These are phyloP conservation scores for Acrocephalus arundinaceus DNA, from an alignment of 2,113 vertebrate species.

Conservation along the genomic window DNA sequence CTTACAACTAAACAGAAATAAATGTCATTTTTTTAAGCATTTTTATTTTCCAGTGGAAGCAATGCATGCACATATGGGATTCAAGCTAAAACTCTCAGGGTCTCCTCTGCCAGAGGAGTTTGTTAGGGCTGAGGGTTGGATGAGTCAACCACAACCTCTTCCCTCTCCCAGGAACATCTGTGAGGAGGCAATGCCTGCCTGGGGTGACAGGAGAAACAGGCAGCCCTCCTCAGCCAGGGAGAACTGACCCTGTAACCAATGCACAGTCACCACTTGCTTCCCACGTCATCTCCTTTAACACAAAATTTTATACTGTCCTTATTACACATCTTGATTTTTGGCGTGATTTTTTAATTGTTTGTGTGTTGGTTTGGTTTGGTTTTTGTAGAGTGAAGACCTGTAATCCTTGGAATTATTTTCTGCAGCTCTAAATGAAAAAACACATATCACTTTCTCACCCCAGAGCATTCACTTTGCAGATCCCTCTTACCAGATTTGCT, in stretches of 20 bases:
- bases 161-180: background rate
- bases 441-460: background rate
- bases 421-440: background rate
- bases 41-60: background rate
- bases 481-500: background rate
- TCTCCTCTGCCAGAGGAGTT: background rate
- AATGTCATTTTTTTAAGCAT: background rate
- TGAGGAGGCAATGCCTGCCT: background rate
- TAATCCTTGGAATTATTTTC: background rate
- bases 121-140: background rate
- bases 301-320: background rate
- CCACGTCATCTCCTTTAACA: background rate
- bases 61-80: background rate
- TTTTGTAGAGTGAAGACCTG: background rate
- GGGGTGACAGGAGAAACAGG: background rate
- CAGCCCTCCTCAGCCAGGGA: background rate
- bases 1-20: background rate
- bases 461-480: background rate
- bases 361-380: background rate
- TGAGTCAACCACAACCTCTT: rapidly evolving
- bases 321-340: background rate
- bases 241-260: background rate
- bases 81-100: background rate
- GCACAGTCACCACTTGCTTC: background rate
- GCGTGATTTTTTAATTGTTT: background rate